These are phyloP conservation scores for Pteropus rufus DNA, from an alignment of 2,797 vertebrate species.

Conservation along the genomic window DNA sequence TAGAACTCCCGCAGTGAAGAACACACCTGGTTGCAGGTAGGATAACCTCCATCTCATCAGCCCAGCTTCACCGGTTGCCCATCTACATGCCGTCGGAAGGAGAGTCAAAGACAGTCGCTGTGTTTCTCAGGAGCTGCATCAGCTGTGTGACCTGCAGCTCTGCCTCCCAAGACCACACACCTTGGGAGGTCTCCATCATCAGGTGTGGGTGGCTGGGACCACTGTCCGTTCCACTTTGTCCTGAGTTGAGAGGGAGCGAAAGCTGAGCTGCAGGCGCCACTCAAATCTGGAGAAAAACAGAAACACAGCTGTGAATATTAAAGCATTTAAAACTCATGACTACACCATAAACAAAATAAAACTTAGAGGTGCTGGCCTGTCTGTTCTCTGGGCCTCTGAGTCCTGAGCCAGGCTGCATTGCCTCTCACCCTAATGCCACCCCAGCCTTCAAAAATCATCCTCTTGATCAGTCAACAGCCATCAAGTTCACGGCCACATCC, in stretches of 20 bases:
- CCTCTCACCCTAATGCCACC: no score
- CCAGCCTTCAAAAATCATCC: no score
- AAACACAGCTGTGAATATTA: not conserved
- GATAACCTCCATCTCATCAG: not conserved
- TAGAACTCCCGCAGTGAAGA: conserved; percentile 92
- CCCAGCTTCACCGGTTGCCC: not conserved
- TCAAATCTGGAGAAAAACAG: not conserved
- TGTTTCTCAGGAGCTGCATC: not conserved
- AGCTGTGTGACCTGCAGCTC: not conserved
- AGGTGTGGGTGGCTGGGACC: accelerated
- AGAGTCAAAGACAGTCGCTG: accelerated
- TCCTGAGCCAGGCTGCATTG: no score
- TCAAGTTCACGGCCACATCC: no score
- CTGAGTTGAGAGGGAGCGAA: not conserved
- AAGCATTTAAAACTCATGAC: not conserved
- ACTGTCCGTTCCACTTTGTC: no score
- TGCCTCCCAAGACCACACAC: not conserved
- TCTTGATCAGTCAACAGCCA: no score
- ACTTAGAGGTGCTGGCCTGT: not conserved
- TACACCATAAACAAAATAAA: not conserved
- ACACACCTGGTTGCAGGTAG: conserved; percentile 81
- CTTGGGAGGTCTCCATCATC: accelerated
- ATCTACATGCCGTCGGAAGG: not conserved
- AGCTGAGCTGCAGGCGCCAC: not conserved
- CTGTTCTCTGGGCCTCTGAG: not conserved